Evolutionary conservation across 2,888 invertebrate species (phyloP).

Genomic region (Quadriops clusia): DNA sequence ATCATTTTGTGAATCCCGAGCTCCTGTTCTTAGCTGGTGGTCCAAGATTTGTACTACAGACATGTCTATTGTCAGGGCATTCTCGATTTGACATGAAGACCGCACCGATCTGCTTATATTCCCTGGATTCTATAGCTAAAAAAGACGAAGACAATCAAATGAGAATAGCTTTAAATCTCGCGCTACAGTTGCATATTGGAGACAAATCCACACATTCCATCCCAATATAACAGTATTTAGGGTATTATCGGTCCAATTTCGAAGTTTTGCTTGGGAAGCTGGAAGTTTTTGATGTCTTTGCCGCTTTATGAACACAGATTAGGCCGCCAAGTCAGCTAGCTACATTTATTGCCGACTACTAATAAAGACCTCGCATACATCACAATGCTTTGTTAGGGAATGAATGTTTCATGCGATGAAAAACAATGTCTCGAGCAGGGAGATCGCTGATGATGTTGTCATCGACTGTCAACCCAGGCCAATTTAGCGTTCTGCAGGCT

Average conservation of each 20-base stretch:
- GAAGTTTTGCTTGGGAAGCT: too few species aligned
- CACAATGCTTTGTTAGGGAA: conserved; percentile 24
- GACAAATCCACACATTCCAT: too few species aligned
- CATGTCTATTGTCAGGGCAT: conserved; percentile 30
- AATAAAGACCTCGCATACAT: conserved; percentile 23
- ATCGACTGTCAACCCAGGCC: conserved; percentile 35
- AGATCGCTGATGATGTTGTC: conserved; percentile 37
- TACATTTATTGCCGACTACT: too few species aligned
- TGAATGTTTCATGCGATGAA: conserved; percentile 34
- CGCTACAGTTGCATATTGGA: too few species aligned
- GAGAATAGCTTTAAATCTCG: too few species aligned
- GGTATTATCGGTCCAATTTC: too few species aligned
- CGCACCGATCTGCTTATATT: conserved; percentile 5
- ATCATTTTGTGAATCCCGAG: too few species aligned
- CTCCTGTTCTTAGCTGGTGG: conserved; percentile 32
- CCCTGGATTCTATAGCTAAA: conserved; percentile 3
- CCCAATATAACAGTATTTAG: too few species aligned
- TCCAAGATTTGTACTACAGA: conserved; percentile 30
- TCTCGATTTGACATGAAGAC: conserved; percentile 23
- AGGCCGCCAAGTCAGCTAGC: too few species aligned
- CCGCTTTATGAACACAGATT: too few species aligned
- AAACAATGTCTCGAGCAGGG: conserved; percentile 32
- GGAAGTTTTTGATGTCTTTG: too few species aligned
- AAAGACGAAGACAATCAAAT: conserved; percentile 5
- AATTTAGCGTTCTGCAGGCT: conserved; percentile 30